Evolutionary conservation across 2,113 vertebrate species (phyloP), one percentile per base, ranked within the genome.

Genomic region (Arvicanthis niloticus): DNA sequence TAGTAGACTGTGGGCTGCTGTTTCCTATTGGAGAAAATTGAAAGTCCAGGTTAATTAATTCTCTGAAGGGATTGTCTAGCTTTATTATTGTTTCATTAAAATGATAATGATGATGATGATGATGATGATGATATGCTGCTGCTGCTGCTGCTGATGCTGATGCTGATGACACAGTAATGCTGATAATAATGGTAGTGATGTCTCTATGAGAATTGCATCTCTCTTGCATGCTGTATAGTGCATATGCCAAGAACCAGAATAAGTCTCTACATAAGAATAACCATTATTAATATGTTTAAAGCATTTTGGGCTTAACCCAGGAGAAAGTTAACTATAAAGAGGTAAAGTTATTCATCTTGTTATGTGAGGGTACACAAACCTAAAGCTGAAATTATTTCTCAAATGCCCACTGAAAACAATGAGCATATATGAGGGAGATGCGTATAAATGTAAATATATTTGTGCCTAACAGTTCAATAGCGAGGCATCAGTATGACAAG

Each of bases 21-120:
- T 73, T 87, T n/a, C 72, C 67, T 3, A 42, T 12, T 22, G 11
- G 12, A 60, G 48, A 45, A 24, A 73, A 51, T 42, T 70, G 9
- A 62, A 37, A 75, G 1, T 15, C 48, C 37, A n/a, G 19, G 37
- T 92, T 62, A 17, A 7, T 88, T 93, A 68, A 88, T 31, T 93
- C 51, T 72, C 19, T 11, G n/a, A 58, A 80, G 26, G 5, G 48
- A 34, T 88, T n/a, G 1, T 82, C 53, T 8, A 65, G 4, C 70
- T 88, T 92, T 78, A 70, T 82, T 81, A 13, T 82, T 96, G 0
- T 70, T 82, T 91, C 62, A 70, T 84, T 45, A 75, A 73, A 37
- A 56, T 26, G 68, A 22, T 24, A 34, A 19, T 10, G 76, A 65
- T 82, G 34, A 62, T 53, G 11, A 75, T 31, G 42, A 34, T 9